These are phyloP conservation scores for Tapirus terrestris DNA, from an alignment of 2,113 vertebrate genomes.

Conservation along the genomic window DNA sequence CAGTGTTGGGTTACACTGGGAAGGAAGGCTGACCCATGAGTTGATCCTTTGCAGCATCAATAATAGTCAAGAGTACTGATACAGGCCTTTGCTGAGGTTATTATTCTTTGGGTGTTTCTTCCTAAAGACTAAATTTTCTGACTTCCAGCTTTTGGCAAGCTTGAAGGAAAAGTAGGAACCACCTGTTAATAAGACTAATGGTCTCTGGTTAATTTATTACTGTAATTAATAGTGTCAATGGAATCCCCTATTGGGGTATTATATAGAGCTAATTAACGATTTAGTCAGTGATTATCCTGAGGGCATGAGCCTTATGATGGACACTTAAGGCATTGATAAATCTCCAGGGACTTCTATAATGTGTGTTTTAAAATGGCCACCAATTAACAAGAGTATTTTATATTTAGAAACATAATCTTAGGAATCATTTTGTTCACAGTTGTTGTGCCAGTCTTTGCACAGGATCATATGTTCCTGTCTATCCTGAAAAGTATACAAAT, in stretches of 20 bases:
- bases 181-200: conserved; percentile 37
- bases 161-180: conserved; percentile 26
- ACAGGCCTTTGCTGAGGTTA: not conserved
- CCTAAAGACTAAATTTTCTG: not conserved
- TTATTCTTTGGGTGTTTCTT: not conserved
- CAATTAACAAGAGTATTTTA: not conserved
- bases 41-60: not conserved
- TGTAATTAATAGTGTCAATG: conserved; percentile 43
- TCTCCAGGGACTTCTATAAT: conserved; percentile 32
- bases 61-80: not conserved
- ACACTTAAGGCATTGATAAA: not conserved
- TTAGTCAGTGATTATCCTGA: conserved; percentile 15
- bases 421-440: not conserved
- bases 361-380: conserved; percentile 29
- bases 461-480: not conserved
- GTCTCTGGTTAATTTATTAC: conserved; percentile 41
- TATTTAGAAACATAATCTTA: conserved; percentile 26
- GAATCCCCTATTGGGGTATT: conserved; percentile 27
- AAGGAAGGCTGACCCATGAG: not conserved
- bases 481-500: not conserved
- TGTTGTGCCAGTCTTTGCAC: not conserved
- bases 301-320: not conserved
- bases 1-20: not conserved
- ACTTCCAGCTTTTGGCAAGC: not conserved
- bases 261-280: conserved; percentile 50